These are phyloP conservation scores for Alauda arvensis DNA, from an alignment of 2,797 vertebrate genomes.

Conservation along the genomic window DNA sequence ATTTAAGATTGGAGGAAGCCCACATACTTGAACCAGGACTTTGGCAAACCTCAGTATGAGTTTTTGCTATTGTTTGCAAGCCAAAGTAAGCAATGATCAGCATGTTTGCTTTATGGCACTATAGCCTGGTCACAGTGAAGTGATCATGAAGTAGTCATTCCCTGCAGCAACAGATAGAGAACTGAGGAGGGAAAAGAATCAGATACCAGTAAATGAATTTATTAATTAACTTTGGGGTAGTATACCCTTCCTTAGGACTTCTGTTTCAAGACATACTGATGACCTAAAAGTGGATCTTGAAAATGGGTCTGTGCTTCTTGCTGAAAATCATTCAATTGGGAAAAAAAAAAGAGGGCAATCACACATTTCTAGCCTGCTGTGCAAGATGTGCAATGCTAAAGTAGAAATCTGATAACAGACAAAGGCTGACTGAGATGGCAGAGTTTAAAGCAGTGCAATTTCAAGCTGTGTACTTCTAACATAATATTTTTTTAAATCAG, in stretches of 20 bases:
- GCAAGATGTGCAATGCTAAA: not conserved
- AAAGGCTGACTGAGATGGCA: not conserved
- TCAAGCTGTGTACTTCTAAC: not conserved
- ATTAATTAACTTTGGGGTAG: not conserved
- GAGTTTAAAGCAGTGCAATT: not conserved
- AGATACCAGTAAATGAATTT: not conserved
- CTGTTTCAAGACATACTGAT: not conserved
- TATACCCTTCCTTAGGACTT: not conserved
- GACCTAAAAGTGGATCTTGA: not conserved
- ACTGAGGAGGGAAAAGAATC: not conserved
- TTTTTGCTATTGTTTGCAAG: not conserved
- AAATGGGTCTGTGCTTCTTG: not conserved
- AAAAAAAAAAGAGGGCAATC: not conserved
- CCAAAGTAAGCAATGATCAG: not conserved
- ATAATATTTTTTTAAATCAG: not conserved
- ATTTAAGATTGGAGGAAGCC: not conserved
- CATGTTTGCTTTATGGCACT: not conserved
- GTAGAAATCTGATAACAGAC: not conserved
- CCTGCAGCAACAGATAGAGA: not conserved
- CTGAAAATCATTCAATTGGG: not conserved
- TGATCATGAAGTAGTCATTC: not conserved
- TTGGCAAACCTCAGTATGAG: not conserved
- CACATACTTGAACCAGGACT: not conserved
- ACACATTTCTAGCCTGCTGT: not conserved
- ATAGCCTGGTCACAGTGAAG: not conserved